Percentiles rank a stretch among this genome's conserved stretches.
phyloP scores from a whole-genome alignment of 1,140 invertebrate species.

The Chironomus striatipennis region DNA sequence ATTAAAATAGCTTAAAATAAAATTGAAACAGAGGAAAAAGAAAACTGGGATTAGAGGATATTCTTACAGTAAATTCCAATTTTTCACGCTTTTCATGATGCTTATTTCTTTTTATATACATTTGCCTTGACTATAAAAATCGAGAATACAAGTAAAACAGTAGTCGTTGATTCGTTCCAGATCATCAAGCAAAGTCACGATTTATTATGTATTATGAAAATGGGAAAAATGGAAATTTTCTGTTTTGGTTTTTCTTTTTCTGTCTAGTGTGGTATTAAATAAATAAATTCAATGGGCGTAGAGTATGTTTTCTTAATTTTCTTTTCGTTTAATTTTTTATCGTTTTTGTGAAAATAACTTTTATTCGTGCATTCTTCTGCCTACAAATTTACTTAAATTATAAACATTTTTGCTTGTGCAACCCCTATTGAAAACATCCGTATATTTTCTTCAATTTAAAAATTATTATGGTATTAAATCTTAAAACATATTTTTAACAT shows the following conservation, averaged over 20 bases:
- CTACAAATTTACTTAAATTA: too few relatives aligned
- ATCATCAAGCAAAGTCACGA: slow-evolving; percentile 12
- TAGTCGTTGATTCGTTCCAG: not conserved
- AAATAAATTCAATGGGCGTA: slow-evolving; percentile 8
- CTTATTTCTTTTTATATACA: too few relatives aligned
- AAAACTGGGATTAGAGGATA: not conserved
- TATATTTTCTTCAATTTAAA: too few relatives aligned
- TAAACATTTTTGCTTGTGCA: too few relatives aligned
- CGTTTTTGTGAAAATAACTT: not conserved
- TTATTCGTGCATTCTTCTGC: not conserved
- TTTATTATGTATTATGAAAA: slow-evolving; percentile 10
- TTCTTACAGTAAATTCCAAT: not conserved
- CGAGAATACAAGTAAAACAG: not conserved
- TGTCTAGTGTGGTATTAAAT: too few relatives aligned
- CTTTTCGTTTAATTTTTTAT: not conserved
- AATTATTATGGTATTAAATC: too few relatives aligned
- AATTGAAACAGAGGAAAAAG: not conserved
- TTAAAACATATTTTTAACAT: too few relatives aligned
- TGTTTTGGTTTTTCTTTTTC: not conserved
- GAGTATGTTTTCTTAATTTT: not conserved
- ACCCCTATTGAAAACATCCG: too few relatives aligned
- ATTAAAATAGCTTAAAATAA: not conserved
- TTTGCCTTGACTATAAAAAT: not conserved
- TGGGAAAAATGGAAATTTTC: slow-evolving; percentile 1
- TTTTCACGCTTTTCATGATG: not conserved